phyloP scores from a whole-genome alignment of 2,113 vertebrate species.

The Rhinolophus sinicus region DNA sequence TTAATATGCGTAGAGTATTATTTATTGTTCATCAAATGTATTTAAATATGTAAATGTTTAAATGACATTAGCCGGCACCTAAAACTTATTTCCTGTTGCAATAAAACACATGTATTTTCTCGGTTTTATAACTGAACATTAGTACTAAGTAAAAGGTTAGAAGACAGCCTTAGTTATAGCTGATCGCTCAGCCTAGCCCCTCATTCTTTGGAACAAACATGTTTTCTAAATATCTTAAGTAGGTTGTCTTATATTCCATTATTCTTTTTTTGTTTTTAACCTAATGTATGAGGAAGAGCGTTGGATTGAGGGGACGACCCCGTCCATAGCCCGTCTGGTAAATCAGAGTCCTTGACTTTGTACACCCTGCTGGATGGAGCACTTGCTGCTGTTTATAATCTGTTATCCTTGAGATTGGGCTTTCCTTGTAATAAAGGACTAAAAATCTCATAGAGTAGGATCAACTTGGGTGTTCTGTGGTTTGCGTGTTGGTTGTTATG shows the following conservation, averaged over 20 bases:
- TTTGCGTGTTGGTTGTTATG: conserved; percentile 91
- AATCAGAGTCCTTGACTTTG: conserved; percentile 83
- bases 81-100: conserved; percentile 56
- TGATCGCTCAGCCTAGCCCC: conserved; percentile 72
- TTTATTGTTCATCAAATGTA: conserved; percentile 33
- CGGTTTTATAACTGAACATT: conserved; percentile 65
- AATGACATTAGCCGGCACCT: conserved; percentile 67
- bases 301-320: conserved; percentile 82
- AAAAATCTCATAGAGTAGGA: conserved; percentile 84
- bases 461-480: conserved; percentile 97
- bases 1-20: conserved; percentile 45
- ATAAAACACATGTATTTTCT: conserved; percentile 66
- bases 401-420: conserved; percentile 86
- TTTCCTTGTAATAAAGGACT: conserved; percentile 85
- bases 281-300: conserved; percentile 74
- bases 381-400: conserved; percentile 88
- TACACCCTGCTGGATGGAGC: conserved; percentile 80
- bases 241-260: conserved; percentile 36
- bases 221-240: conserved; percentile 67
- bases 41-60: conserved; percentile 60
- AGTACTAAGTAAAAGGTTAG: conserved; percentile 74
- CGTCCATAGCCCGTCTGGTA: conserved; percentile 67
- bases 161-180: conserved; percentile 62
- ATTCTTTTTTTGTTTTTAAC: conserved; percentile 48
- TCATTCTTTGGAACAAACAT: conserved; percentile 74